These are phyloP conservation scores for Anneissia japonica DNA, from an alignment of 35 echinoderm and acorn worm genomes.

Conservation along the genomic window DNA sequence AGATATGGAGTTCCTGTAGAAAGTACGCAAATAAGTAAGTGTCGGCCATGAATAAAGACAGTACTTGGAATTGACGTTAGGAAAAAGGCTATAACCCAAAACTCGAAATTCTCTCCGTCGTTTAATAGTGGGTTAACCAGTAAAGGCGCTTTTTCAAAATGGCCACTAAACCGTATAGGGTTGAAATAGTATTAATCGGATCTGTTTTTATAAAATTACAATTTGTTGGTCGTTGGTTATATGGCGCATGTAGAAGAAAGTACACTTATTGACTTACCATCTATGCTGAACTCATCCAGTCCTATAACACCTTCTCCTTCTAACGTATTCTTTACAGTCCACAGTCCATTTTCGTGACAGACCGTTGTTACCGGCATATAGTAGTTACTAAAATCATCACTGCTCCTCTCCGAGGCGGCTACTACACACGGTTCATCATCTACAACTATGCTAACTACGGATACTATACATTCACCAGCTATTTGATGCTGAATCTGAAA, in stretches of 20 bases:
- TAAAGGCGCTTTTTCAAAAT: too few species aligned
- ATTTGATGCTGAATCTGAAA: neutral
- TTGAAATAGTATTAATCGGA: too few species aligned
- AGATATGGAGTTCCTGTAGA: neutral
- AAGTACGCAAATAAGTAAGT: too few species aligned
- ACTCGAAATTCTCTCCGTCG: too few species aligned
- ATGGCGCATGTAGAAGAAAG: too few species aligned
- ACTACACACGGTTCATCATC: neutral
- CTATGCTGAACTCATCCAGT: neutral
- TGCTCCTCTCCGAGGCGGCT: neutral
- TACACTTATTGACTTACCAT: neutral
- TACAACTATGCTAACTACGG: neutral
- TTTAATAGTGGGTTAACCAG: too few species aligned
- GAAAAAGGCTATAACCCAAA: too few species aligned
- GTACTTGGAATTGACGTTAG: too few species aligned
- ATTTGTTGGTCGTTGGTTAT: too few species aligned
- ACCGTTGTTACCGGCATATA: neutral
- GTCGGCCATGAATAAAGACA: too few species aligned
- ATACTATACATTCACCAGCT: neutral
- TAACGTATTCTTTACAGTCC: neutral
- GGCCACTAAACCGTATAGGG: too few species aligned
- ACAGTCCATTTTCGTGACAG: neutral
- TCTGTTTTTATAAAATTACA: too few species aligned
- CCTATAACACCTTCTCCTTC: neutral
- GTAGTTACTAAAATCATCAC: neutral